Conservation (phyloP, 2,113 vertebrate species). For the Apteryx mantelli region DNA sequence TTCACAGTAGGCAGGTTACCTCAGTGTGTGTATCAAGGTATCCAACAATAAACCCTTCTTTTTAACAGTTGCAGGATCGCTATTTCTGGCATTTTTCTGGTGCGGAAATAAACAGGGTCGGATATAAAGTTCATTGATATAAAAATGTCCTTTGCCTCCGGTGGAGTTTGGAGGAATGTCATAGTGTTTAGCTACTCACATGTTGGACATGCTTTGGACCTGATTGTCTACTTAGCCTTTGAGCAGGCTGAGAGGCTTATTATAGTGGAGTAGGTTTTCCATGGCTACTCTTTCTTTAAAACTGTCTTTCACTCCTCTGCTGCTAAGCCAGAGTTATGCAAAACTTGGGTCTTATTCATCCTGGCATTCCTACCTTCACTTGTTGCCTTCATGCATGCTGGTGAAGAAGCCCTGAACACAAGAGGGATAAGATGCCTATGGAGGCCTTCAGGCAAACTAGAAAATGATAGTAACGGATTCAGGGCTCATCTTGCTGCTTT, state of each 20-base stretch:
- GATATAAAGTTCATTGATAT: not conserved
- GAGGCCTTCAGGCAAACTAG: not conserved
- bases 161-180: not conserved
- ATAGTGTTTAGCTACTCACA: not conserved
- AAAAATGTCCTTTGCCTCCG: not conserved
- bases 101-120: not conserved
- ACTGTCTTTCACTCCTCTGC: not conserved
- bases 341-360: not conserved
- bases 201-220: fast-evolving
- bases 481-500: not conserved
- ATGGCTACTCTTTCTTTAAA: not conserved
- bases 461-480: not conserved
- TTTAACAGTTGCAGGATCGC: not conserved
- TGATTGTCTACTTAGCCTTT: not conserved
- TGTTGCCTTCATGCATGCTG: not conserved
- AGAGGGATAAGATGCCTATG: not conserved
- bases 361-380: not conserved
- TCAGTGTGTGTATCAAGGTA: not conserved
- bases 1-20: not conserved
- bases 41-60: not conserved
- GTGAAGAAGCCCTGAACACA: not conserved
- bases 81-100: not conserved
- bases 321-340: not conserved
- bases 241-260: not conserved
- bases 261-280: not conserved